These are phyloP conservation scores for Theonella swinhoei DNA, from an alignment of 37 sponge, comb jelly and placozoan genomes.

Conservation along the genomic window DNA sequence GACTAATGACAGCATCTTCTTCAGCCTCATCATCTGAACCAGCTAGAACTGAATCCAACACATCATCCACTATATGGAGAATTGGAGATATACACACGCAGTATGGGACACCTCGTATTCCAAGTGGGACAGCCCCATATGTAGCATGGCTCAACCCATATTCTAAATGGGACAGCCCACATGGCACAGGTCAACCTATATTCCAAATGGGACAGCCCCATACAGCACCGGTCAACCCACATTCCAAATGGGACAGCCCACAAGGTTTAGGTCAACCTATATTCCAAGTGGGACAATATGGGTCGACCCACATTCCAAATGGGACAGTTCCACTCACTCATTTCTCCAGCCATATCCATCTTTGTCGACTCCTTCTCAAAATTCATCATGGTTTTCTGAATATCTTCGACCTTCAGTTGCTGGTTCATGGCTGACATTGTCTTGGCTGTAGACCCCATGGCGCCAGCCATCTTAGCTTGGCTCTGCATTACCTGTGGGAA, in stretches of 20 bases:
- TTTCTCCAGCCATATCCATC: conserved; percentile 98
- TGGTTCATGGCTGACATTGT: conserved; percentile 91
- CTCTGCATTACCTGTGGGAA: conserved; percentile 64
- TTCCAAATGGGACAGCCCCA: too few species aligned
- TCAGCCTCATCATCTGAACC: conserved; percentile 98
- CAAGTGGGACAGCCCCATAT: too few species aligned
- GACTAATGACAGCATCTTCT: conserved; percentile 85
- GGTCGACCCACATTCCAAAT: too few species aligned
- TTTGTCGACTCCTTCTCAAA: conserved; percentile 93
- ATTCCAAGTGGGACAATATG: too few species aligned
- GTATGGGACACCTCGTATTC: too few species aligned
- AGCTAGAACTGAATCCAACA: conserved; percentile 85
- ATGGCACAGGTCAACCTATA: too few species aligned
- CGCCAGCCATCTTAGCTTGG: conserved; percentile 73
- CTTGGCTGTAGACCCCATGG: conserved; percentile 86
- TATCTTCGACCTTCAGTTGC: conserved; percentile 83
- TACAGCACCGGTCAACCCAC: too few species aligned
- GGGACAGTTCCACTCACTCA: conserved; percentile 78
- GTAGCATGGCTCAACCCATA: too few species aligned
- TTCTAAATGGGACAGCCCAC: too few species aligned
- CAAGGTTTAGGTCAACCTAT: too few species aligned
- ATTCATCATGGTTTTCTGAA: conserved; percentile 88
- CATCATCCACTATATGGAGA: conserved; percentile 85
- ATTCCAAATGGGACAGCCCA: too few species aligned
- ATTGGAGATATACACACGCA: too few species aligned